Evolutionary conservation across 2,797 vertebrate species (phyloP), one percentile per base, ranked within the genome.

Genomic region (Tenualosa ilisha): DNA sequence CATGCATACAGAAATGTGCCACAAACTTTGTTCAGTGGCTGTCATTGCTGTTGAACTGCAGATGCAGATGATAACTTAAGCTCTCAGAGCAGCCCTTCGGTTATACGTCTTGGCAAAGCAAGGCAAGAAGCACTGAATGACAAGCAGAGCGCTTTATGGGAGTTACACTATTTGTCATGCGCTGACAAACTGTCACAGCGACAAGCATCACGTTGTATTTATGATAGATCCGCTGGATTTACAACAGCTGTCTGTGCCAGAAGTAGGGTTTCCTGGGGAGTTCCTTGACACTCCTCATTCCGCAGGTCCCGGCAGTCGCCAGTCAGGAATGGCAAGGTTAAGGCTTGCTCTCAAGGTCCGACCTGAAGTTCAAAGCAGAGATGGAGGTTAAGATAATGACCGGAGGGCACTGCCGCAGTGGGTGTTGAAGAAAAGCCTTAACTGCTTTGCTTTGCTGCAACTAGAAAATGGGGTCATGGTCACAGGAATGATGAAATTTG

Each of bases 301-400:
- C 40, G 2, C 26, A 31, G 72, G 72, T 79, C 72, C 17, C 37
- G 2, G 72, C 37, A 20, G 37, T 43, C 37, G 31, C 31, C 31
- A 31, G 31, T 46, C 72, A 79, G 72, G 72, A 79, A 79, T 17
- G 63, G 46, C 46, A 15, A 43, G 68, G 68, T 40, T 75, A 75
- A 75, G 68, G 68, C 68, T 43, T 9, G 72, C 40, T 79, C 37
- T 79, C 72, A 79, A 79, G 72, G 20, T 37, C 72, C 22, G 72
- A 79, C 72, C 72, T 22, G 15, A 46, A 46, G 72, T 79, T 79
- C 72, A 79, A 79, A 79, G 72, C 37, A 79, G 37, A 6, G 40
- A 79, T 40, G 72, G 72, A 46, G 72, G 72, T 79, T 79, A 79
- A 43, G 37, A 79, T 79, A 46, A 79, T 79, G 72, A 46, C 72